Conservation (phyloP, 2,113 vertebrate genomes). For the Pedionomus torquatus region DNA sequence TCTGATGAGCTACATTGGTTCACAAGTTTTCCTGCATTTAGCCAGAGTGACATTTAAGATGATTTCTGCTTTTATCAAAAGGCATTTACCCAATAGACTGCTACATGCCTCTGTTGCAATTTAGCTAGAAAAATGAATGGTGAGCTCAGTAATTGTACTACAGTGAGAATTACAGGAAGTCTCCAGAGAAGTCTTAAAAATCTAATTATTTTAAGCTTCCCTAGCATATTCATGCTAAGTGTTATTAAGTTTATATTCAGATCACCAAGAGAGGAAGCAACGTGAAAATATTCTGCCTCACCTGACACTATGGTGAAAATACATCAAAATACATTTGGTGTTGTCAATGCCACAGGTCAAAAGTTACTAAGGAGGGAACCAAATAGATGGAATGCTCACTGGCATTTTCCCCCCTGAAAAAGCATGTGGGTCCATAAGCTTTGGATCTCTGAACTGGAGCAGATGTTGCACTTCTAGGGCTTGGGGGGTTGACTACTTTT, state of each 20-base stretch:
- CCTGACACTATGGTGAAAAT: background rate
- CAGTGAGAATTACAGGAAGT: background rate
- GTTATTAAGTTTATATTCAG: background rate
- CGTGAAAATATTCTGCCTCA: background rate
- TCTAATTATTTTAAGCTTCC: background rate
- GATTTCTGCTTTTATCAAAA: background rate
- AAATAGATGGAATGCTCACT: background rate
- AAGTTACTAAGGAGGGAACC: background rate
- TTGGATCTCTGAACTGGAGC: background rate
- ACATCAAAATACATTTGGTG: accelerated
- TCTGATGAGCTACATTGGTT: background rate
- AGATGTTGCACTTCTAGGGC: background rate
- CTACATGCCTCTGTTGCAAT: background rate
- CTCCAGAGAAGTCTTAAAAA: background rate
- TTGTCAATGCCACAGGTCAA: background rate
- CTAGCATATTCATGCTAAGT: background rate
- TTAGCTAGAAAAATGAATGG: background rate
- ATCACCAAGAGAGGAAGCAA: accelerated
- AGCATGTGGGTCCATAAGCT: background rate
- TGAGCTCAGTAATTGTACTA: background rate
- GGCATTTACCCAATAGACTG: background rate
- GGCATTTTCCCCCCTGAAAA: background rate
- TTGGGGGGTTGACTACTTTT: background rate
- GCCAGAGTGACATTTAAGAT: background rate
- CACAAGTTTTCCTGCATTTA: background rate